phyloP scores from a whole-genome alignment of 2,888 invertebrate species.

The Cerastoderma edule region DNA sequence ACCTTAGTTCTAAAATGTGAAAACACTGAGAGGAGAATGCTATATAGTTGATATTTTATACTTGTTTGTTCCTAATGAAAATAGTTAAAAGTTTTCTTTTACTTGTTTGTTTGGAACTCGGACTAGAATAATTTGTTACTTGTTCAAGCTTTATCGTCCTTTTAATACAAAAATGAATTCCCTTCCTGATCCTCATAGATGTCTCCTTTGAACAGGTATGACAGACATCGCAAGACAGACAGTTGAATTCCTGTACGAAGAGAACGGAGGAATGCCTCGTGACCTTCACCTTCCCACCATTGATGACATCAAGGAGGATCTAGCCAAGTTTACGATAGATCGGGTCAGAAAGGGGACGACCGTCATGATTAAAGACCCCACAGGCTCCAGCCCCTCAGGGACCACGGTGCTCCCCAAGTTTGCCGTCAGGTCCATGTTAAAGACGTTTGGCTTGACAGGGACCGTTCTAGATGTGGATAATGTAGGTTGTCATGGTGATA shows the following conservation, averaged over 20 bases:
- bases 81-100: no score
- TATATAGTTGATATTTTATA: no score
- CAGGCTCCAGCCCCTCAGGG: constrained; percentile 65
- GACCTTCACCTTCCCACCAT: constrained; percentile 84
- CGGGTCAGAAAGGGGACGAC: constrained; percentile 82
- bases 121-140: no score
- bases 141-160: no score
- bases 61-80: no score
- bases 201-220: constrained; percentile 79
- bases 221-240: constrained; percentile 84
- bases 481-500: no score
- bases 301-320: constrained; percentile 83
- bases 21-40: no score
- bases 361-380: constrained; percentile 79
- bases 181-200: no score
- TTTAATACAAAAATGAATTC: no score
- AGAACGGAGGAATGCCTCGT: constrained; percentile 83
- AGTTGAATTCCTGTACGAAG: constrained; percentile 84
- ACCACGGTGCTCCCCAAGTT: constrained; percentile 80
- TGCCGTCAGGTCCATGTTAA: constrained; percentile 82
- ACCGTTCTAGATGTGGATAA: constrained; percentile 83
- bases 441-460: constrained; percentile 83
- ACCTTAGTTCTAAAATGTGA: no score
- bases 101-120: no score
- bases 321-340: constrained; percentile 83